A percentile compares a stretch with the other conserved stretches of the same genome.
Conservation (phyloP, 2,888 invertebrate species). For the Drosophila ezoana region DNA sequence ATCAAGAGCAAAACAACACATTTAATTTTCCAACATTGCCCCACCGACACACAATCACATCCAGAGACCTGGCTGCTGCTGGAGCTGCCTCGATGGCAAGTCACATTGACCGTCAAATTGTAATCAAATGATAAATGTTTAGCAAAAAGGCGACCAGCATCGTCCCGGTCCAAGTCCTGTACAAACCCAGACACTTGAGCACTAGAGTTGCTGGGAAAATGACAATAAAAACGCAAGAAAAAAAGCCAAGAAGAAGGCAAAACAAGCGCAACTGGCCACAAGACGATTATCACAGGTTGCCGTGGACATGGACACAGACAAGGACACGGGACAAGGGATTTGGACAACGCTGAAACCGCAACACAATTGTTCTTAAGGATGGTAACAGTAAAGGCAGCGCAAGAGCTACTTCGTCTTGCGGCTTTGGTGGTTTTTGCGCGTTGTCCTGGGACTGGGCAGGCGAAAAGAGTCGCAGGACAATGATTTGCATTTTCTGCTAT, state of each 20-base stretch:
- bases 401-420: conserved; percentile 27
- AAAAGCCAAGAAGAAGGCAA: not conserved
- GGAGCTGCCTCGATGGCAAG: conserved; percentile 25
- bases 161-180: not conserved
- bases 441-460: conserved; percentile 12
- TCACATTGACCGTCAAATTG: conserved; percentile 75
- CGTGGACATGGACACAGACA: conserved; percentile 42
- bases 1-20: conserved; percentile 52
- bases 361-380: conserved; percentile 57
- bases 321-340: not conserved
- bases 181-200: conserved; percentile 12
- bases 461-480: conserved; percentile 60
- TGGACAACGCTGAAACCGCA: conserved; percentile 45
- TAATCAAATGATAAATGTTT: conserved; percentile 78
- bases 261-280: conserved; percentile 64
- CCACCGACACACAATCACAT: not conserved
- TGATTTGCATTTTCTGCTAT: conserved; percentile 76
- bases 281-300: conserved; percentile 77
- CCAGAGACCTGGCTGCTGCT: conserved; percentile 8
- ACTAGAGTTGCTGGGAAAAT: conserved; percentile 44
- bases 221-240: conserved; percentile 45
- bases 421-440: conserved; percentile 25
- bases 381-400: conserved; percentile 21
- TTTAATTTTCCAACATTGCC: conserved; percentile 47
- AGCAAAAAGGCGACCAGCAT: conserved; percentile 34